Conservation (phyloP, 2,797 vertebrate species). For the Phataginus tricuspis region DNA sequence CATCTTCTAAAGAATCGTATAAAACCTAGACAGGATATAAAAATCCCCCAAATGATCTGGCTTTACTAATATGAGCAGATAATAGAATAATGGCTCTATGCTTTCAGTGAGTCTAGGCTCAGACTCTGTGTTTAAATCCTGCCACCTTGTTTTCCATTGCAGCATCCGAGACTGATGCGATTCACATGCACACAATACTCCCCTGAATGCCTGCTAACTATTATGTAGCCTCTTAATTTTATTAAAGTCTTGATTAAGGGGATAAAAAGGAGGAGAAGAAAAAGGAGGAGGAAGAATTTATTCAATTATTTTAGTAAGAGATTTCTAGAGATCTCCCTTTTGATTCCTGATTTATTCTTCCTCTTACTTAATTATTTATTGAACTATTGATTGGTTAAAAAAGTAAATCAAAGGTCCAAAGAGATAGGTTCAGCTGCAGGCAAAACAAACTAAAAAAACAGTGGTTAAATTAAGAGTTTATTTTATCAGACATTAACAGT, state of each 20-base stretch:
- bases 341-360: no score
- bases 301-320: no score
- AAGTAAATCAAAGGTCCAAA: not conserved
- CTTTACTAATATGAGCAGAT: not conserved
- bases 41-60: not conserved
- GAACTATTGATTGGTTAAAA: not conserved
- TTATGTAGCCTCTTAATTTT: no score
- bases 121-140: not conserved
- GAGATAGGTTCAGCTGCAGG: not conserved
- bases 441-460: not conserved
- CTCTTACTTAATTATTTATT: not conserved
- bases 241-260: no score
- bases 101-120: not conserved
- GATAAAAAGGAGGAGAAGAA: no score
- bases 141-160: not conserved
- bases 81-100: not conserved
- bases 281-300: no score
- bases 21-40: not conserved
- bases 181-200: not conserved
- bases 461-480: not conserved
- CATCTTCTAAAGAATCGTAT: not conserved
- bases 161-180: not conserved
- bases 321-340: no score
- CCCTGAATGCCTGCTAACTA: not conserved
- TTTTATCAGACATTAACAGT: not conserved